phyloP scores from a whole-genome alignment of 2,797 vertebrate genomes.

The Sternarchorhynchus goeldii region DNA sequence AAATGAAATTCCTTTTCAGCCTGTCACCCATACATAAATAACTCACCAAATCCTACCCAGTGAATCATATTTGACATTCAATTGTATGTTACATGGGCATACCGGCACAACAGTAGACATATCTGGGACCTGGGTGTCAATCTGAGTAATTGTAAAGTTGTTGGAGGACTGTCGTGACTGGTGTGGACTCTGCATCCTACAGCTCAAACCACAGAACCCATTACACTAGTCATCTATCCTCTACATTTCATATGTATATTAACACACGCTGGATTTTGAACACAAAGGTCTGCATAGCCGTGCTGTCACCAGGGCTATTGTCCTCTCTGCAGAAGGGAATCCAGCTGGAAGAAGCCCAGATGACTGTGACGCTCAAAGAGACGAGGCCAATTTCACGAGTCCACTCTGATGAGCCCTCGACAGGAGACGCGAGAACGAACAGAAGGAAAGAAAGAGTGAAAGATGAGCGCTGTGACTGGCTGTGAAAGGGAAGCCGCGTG shows the following conservation, averaged over 20 bases:
- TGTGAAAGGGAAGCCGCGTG: slow-evolving; percentile 31
- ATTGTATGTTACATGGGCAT: slow-evolving; percentile 31
- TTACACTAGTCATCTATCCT: slow-evolving; percentile 67
- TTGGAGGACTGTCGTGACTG: slow-evolving; percentile 59
- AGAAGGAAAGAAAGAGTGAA: slow-evolving; percentile 29
- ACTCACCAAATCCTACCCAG: background rate
- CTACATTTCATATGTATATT: slow-evolving; percentile 49
- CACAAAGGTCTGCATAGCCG: background rate
- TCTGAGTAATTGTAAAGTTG: slow-evolving; percentile 58
- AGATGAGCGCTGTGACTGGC: slow-evolving; percentile 28
- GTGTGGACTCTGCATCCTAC: too few relatives aligned
- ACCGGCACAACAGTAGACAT: slow-evolving; percentile 60
- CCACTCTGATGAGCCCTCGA: background rate
- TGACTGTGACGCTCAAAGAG: too few relatives aligned
- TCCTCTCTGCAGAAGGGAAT: background rate
- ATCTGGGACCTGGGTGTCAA: slow-evolving; percentile 66
- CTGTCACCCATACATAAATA: background rate
- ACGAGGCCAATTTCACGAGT: too few relatives aligned
- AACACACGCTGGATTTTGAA: slow-evolving; percentile 18
- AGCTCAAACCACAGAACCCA: slow-evolving; percentile 22
- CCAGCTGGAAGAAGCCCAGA: background rate
- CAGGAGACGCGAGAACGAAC: slow-evolving; percentile 55
- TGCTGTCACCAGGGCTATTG: background rate
- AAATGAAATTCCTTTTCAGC: background rate
- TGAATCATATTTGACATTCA: slow-evolving; percentile 4